Base-by-base conservation (phyloP, 2,113 vertebrate genomes). In the Erinaceus europaeus region DNA sequence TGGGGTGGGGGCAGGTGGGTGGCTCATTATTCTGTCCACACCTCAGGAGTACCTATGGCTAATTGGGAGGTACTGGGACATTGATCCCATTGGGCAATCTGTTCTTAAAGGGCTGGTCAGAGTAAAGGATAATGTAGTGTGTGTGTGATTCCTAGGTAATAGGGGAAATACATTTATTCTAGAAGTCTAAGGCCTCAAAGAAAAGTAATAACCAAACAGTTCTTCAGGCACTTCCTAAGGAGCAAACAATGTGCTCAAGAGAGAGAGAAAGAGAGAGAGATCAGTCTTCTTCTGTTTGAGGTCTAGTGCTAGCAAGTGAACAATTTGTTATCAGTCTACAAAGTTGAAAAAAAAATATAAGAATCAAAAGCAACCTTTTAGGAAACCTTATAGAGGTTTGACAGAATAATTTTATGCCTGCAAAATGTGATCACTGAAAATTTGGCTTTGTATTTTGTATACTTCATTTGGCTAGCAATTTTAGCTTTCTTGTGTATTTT, bases 401-500 rank as follows among this genome's bases (percentile, higher is more conserved):
- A 55, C 38, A 55, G 65, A 55, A 59, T 84, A 48, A 84, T 46
- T 83, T 88, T 42, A 53, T 46, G n/a, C 34, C 71, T 55, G 18
- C 9, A 68, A 29, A 55, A 83, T 38, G 25, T 76, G 10, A 78
- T 69, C 40, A 86, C 75, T 76, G 80, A 68, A 93, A 79, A 59
- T 18, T 4, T 75, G 5, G 7, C 6, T 38, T 67, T 86, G 48
- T 73, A 29, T 85, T 48, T 64, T n/a, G 32, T 69, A 40, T 81
- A 74, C 12, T 73, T 79, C 18, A 71, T 65, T 90, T 92, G 65
- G 36, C 36, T 61, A 32, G 55, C 48, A 83, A 78, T 75, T 83
- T 85, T 34, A 84, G 69, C 48, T 88, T 55, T 42, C 4, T 36
- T 10, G 71, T 29, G 6, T 32, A 57, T 82, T 79, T 91, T 83